Evolutionary conservation across 2,888 invertebrate species (phyloP).

Genomic region (Odontothrips loti): DNA sequence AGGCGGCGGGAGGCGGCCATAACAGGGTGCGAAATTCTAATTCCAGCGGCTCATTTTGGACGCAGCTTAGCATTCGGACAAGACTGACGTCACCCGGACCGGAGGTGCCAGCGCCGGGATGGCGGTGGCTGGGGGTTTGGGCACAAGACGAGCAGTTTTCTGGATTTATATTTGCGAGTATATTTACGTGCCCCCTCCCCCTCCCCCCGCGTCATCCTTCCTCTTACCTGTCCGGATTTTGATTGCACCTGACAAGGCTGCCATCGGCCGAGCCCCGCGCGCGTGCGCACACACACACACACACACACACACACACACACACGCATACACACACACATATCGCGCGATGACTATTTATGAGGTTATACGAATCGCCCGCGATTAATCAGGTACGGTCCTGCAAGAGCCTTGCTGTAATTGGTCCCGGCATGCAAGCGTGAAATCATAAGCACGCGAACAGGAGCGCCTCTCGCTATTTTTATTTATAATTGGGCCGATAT

Average conservation of each 20-base stretch:
- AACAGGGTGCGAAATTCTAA: no score
- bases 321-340: no score
- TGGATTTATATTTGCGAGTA: no score
- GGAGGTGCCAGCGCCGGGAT: no score
- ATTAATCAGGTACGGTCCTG: background rate
- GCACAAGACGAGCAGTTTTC: no score
- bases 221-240: background rate
- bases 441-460: background rate
- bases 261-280: background rate
- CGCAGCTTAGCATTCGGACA: no score
- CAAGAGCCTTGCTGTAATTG: background rate
- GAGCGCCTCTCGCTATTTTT: background rate
- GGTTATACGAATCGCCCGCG: background rate
- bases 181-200: no score
- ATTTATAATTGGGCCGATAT: constrained; percentile 25
- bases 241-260: background rate
- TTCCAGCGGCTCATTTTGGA: no score
- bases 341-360: constrained; percentile 18
- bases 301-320: no score
- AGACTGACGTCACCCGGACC: no score
- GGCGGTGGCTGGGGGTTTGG: no score
- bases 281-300: background rate
- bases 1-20: no score
- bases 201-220: background rate
- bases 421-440: constrained; percentile 10